These are phyloP conservation scores for Zaprionus obscuricornis DNA, from an alignment of 2,888 invertebrate species.

Conservation along the genomic window DNA sequence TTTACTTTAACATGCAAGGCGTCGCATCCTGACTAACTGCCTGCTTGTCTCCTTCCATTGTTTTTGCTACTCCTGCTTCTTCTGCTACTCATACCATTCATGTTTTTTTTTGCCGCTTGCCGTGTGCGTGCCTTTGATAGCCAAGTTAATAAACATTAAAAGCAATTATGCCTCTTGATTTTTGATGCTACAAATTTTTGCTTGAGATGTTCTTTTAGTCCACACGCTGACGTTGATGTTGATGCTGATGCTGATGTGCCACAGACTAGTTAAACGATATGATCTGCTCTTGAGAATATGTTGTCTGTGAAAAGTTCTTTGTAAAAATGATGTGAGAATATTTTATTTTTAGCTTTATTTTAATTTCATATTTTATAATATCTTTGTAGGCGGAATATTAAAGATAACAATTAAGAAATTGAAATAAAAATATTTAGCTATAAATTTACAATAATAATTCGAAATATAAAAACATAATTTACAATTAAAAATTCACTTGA, in stretches of 20 bases:
- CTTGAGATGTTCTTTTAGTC: conserved; percentile 30
- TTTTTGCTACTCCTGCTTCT: neutral
- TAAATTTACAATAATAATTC: too few relatives aligned
- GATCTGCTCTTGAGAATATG: conserved; percentile 11
- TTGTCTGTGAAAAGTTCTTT: neutral
- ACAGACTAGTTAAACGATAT: conserved; percentile 6
- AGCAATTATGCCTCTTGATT: conserved; percentile 67
- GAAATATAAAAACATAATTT: too few relatives aligned
- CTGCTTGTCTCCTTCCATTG: neutral
- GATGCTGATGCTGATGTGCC: conserved; percentile 21
- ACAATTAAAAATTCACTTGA: too few relatives aligned
- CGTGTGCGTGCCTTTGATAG: conserved; percentile 52
- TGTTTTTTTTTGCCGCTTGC: neutral
- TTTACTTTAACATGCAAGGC: conserved; percentile 61
- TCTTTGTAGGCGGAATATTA: too few relatives aligned
- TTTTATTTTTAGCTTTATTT: too few relatives aligned
- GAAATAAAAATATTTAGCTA: too few relatives aligned
- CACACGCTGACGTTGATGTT: conserved; percentile 26
- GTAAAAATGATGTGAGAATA: too few relatives aligned
- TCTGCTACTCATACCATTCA: neutral
- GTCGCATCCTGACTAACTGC: conserved; percentile 11
- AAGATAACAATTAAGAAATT: too few relatives aligned
- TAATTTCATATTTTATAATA: too few relatives aligned
- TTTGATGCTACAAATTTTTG: conserved; percentile 38
- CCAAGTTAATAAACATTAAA: conserved; percentile 74